Conservation (phyloP, 2,113 vertebrate genomes). For the Meriones unguiculatus region DNA sequence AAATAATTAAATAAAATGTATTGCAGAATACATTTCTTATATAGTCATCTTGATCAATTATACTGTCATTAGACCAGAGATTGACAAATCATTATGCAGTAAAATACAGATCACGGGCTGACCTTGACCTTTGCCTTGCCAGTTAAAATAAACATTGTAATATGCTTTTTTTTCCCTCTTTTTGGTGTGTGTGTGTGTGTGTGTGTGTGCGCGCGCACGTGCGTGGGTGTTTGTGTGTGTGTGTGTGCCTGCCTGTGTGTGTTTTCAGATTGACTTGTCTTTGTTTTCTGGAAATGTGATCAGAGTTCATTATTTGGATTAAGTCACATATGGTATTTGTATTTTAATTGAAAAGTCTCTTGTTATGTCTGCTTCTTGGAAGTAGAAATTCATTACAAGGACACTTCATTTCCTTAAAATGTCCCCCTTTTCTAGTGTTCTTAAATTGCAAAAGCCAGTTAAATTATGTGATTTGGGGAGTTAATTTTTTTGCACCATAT, state of each 20-base stretch:
- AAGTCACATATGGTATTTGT: slow-evolving; percentile 79
- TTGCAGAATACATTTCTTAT: not conserved
- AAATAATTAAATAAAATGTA: not conserved
- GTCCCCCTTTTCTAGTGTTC: slow-evolving; percentile 63
- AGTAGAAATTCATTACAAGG: slow-evolving; percentile 80
- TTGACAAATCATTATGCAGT: not conserved
- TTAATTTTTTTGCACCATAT: slow-evolving; percentile 81
- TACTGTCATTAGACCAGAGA: not conserved
- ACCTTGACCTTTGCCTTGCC: not conserved
- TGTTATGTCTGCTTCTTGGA: slow-evolving; percentile 79
- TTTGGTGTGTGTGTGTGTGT: not conserved
- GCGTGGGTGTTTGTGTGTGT: not conserved
- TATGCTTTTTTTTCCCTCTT: not conserved
- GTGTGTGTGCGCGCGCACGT: too few species aligned
- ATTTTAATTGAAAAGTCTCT: slow-evolving; percentile 81
- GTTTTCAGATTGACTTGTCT: slow-evolving; percentile 63
- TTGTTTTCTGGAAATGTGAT: slow-evolving; percentile 74
- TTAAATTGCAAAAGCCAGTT: slow-evolving; percentile 78
- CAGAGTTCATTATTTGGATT: slow-evolving; percentile 73
- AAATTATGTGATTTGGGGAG: slow-evolving; percentile 80
- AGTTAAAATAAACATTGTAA: slow-evolving; percentile 7
- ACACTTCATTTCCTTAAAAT: slow-evolving; percentile 80
- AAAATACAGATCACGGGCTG: not conserved
- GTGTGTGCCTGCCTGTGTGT: not conserved
- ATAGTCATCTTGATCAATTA: not conserved